These are phyloP conservation scores for Cheirogaleus major DNA, from an alignment of 2,797 vertebrate species.

Conservation along the genomic window DNA sequence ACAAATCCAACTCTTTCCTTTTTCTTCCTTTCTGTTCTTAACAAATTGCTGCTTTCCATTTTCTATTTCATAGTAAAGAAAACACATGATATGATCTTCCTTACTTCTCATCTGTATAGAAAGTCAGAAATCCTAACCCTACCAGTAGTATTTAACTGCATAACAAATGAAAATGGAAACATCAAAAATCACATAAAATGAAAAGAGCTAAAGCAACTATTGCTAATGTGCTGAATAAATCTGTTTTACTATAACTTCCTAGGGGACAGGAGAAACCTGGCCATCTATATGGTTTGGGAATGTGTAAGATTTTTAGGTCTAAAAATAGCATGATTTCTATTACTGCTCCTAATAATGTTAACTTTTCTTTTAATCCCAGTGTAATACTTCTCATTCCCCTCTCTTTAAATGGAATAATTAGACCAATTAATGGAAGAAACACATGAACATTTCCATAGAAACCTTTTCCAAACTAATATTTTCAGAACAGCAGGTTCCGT, in stretches of 20 bases:
- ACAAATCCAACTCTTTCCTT: background rate
- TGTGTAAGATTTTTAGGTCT: background rate
- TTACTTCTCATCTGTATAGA: background rate
- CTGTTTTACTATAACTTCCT: background rate
- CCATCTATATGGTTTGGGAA: background rate
- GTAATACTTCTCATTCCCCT: slow-evolving; percentile 52
- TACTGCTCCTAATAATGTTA: slow-evolving; percentile 41
- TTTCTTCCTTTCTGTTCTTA: background rate
- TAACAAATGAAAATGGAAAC: background rate
- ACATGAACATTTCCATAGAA: slow-evolving; percentile 74
- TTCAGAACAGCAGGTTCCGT: slow-evolving; percentile 35
- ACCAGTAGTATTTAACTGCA: background rate
- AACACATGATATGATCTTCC: background rate
- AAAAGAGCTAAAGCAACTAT: background rate
- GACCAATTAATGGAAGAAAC: slow-evolving; percentile 66
- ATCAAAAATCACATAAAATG: background rate
- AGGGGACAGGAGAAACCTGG: background rate
- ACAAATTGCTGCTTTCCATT: background rate
- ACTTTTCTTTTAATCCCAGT: slow-evolving; percentile 41
- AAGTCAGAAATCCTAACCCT: background rate
- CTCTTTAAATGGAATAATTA: slow-evolving; percentile 74
- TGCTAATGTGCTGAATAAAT: background rate
- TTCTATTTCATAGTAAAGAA: background rate
- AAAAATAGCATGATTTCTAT: slow-evolving; percentile 36
- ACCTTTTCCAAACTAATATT: slow-evolving; percentile 69